Conservation (phyloP, 2,888 invertebrate species). For the Drosophila flavopinicola region DNA sequence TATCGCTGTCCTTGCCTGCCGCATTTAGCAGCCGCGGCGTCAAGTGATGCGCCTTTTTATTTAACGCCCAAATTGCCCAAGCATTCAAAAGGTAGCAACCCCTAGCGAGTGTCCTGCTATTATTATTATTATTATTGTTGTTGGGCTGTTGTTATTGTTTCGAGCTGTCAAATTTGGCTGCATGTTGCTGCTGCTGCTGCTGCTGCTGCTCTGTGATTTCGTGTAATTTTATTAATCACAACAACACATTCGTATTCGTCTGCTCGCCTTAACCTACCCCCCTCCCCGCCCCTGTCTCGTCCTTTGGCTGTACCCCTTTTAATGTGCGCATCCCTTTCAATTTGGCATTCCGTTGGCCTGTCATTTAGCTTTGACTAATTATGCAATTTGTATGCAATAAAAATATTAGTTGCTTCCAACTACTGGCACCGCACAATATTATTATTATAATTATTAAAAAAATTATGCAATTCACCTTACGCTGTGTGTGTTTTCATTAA, state of each 20-base stretch:
- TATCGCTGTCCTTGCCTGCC: slow-evolving; percentile 20
- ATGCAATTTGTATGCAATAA: slow-evolving; percentile 79
- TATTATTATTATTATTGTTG: slow-evolving; percentile 40
- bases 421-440: slow-evolving; percentile 29
- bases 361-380: slow-evolving; percentile 78
- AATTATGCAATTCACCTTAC: slow-evolving; percentile 31
- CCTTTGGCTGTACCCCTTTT: neutral
- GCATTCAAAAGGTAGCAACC: slow-evolving; percentile 63
- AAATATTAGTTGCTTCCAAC: slow-evolving; percentile 69
- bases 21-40: slow-evolving; percentile 57
- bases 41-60: slow-evolving; percentile 78
- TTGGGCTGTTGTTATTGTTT: slow-evolving; percentile 63
- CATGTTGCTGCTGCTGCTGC: slow-evolving; percentile 26
- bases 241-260: slow-evolving; percentile 75
- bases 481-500: slow-evolving; percentile 49
- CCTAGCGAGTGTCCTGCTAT: slow-evolving; percentile 37
- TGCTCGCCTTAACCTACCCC: slow-evolving; percentile 19
- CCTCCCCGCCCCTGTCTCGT: neutral
- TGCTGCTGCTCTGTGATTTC: slow-evolving; percentile 48
- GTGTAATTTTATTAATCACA: slow-evolving; percentile 80
- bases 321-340: slow-evolving; percentile 38
- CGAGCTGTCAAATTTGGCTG: slow-evolving; percentile 70
- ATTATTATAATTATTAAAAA: slow-evolving; percentile 23
- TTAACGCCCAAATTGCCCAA: slow-evolving; percentile 50
- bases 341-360: slow-evolving; percentile 28